Base-by-base conservation (phyloP, 2,797 vertebrate species). In the Lutjanus argentimaculatus region DNA sequence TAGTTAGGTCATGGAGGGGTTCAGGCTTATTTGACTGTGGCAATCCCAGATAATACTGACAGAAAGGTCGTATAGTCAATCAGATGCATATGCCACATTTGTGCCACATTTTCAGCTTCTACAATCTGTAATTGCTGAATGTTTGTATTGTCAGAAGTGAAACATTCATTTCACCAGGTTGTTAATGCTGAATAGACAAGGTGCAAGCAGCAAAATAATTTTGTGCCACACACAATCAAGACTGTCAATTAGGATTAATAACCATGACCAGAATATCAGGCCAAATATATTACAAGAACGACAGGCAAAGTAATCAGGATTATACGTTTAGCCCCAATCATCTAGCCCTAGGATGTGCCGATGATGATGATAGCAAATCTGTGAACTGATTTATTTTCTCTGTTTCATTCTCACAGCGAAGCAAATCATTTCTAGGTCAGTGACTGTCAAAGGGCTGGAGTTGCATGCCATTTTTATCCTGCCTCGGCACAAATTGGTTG, bases 381-480 rank as follows among this genome's bases (percentile, higher is more conserved):
- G 73, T 79, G 77, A 86, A 74, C 77, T 85, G 82, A 86, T 86
- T 81, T 88, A 80, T 87, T 87, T 88, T 72, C 63, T 75, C 62
- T 76, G 64, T 88, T 93, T 89, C 45, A 21, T 82, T 90, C 77
- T 91, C 72, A 53, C 77, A 87, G 89, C 52, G 51, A 77, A 85
- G 89, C 86, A 75, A 83, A 92, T 93, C 17, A 89, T 94, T 94
- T 95, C 91, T 93, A 94, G 93, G 92, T 93, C 93, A 94, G 85
- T 78, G 89, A 63, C 79, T 85, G 81, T 94, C 90, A 94, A 92
- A 94, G 89, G 86, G 91, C 85, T 70, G 71, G 86, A 90, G 87
- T 88, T 63, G 89, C 85, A 80, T 85, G 89, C 84, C 90, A 88
- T 93, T 94, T 94, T 91, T 92, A 92, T 90, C 88, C 82, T 86